phyloP scores from a whole-genome alignment of 2,113 vertebrate genomes.

The Tursiops truncatus region DNA sequence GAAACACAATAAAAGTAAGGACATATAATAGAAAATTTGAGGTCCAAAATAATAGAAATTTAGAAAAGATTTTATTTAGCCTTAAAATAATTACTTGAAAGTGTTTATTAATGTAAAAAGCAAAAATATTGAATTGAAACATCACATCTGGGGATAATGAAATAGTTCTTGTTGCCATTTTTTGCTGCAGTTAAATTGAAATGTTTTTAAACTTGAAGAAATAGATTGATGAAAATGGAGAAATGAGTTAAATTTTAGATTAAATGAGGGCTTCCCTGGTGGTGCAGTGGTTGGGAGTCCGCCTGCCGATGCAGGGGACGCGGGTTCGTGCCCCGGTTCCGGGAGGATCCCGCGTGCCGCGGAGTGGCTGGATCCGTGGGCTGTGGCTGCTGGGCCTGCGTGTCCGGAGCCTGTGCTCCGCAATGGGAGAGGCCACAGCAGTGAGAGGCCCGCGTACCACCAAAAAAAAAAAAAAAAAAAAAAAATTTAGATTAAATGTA shows the following conservation, averaged over 20 bases:
- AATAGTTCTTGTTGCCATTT: constrained; percentile 41
- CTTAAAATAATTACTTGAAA: constrained; percentile 34
- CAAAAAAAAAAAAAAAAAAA: too few species aligned
- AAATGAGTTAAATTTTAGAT: constrained; percentile 54
- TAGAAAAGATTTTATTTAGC: constrained; percentile 31
- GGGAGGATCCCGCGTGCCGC: too few species aligned
- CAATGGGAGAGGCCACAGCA: too few species aligned
- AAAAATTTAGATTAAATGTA: constrained; percentile 35
- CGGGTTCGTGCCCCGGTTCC: too few species aligned
- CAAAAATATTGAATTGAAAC: background rate
- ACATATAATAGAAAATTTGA: background rate
- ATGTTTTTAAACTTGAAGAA: constrained; percentile 50
- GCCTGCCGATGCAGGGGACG: too few species aligned
- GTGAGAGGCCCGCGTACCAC: too few species aligned
- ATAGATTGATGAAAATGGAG: constrained; percentile 45
- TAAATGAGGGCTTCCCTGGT: background rate
- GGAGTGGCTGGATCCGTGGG: too few species aligned
- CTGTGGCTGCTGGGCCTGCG: too few species aligned
- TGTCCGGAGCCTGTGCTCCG: too few species aligned
- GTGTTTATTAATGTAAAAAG: background rate
- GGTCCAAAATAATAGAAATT: constrained; percentile 29
- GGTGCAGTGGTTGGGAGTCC: too few species aligned
- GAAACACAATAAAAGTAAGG: background rate
- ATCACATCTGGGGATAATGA: background rate
- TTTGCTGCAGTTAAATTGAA: background rate